Evolutionary conservation across 2,113 vertebrate species (phyloP), one percentile per base, ranked within the genome.

Genomic region (Telmatochromis sp.): DNA sequence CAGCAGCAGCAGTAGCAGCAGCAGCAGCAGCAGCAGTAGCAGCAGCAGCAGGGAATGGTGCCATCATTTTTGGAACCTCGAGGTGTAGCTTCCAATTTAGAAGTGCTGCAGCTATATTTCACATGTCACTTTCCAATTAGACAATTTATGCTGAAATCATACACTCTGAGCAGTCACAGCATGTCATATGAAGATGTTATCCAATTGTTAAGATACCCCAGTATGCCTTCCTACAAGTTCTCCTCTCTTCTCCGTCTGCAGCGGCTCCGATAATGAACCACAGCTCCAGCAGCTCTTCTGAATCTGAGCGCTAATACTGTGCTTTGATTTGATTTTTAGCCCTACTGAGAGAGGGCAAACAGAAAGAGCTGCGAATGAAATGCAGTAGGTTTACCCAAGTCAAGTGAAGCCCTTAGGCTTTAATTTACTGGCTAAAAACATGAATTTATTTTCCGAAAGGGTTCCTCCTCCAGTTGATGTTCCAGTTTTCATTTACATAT

Each of bases 311-410:
- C 54, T 63, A 55, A 50, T 33, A 4, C 53, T 9, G 53, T 57
- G 83, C 80, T 88, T 82, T 91, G 84, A 89, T 87, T 87, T 86
- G 73, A 86, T 88, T 92, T 78, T 87, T 40, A 86, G 63, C 81
- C 86, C 88, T 79, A 28, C 71, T 33, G 85, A 92, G 84, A 54
- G 58, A 58, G 47, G 57, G 85, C 85, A 73, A 91, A 93, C 7
- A 81, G 71, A 86, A 65, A 75, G 73, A 78, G 83, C 88, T 90
- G 83, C 65, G 28, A 86, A 65, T 47, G 75, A 83, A 91, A 82
- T 86, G n/a, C 82, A 71, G 84, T 73, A 84, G 73, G 86, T 92
- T 89, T 86, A 58, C 68, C 7, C 42, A 15, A 81, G 85, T 92
- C 88, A 88, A 91, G 87, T 81, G 84, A 88, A 88, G 57, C 86